A percentile compares a stretch with the other conserved stretches of the same genome.
These are phyloP conservation scores for Altica lythri DNA, from an alignment of 2,888 invertebrate species.

Conservation along the genomic window DNA sequence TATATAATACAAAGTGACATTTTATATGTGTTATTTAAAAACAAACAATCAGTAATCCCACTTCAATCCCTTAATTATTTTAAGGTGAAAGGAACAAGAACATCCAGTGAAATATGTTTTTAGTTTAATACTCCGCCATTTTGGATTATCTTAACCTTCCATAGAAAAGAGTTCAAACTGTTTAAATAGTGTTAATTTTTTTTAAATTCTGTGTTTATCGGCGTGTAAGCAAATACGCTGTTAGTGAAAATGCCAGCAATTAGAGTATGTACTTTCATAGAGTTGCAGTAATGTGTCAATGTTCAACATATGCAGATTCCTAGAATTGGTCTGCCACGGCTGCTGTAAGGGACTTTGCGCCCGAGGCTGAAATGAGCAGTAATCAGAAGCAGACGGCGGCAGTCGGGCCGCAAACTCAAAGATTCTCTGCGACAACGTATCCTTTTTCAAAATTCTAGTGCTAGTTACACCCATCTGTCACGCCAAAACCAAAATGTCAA, in stretches of 20 bases:
- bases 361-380: constrained; percentile 68
- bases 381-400: constrained; percentile 69
- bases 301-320: constrained; percentile 56
- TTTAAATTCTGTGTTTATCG: constrained; percentile 45
- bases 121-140: constrained; percentile 58
- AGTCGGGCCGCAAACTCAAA: constrained; percentile 63
- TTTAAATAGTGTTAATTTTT: constrained; percentile 45
- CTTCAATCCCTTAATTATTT: constrained; percentile 35
- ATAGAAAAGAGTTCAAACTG: constrained; percentile 48
- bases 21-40: constrained; percentile 46
- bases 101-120: constrained; percentile 54
- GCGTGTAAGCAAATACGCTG: constrained; percentile 40
- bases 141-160: constrained; percentile 59
- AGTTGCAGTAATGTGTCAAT: constrained; percentile 52
- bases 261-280: constrained; percentile 41
- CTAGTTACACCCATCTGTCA: constrained; percentile 54
- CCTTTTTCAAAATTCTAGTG: constrained; percentile 58
- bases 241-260: constrained; percentile 44
- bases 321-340: constrained; percentile 61
- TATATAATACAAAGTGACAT: constrained; percentile 54
- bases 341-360: constrained; percentile 65
- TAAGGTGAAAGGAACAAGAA: constrained; percentile 33
- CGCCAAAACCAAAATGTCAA: constrained; percentile 45
- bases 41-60: constrained; percentile 37
- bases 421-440: constrained; percentile 63